These are phyloP conservation scores for Passer domesticus DNA, from an alignment of 2,113 vertebrate genomes.

Conservation along the genomic window DNA sequence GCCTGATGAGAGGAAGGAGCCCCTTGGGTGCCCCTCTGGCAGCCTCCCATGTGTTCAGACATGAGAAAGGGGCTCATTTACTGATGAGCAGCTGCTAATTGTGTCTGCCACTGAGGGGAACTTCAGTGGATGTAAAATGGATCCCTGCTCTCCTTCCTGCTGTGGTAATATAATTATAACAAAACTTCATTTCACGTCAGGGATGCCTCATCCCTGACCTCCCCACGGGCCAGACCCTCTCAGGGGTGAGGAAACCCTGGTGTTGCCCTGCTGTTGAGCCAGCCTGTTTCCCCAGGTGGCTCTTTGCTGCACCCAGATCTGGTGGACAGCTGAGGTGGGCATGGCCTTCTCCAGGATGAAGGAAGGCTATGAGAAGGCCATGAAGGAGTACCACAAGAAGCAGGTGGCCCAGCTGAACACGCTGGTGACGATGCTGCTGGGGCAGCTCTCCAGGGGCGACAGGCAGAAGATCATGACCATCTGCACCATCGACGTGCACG, in stretches of 20 bases:
- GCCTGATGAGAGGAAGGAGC: background rate
- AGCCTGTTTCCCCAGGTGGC: constrained; percentile 78
- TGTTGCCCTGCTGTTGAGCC: background rate
- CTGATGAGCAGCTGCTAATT: background rate
- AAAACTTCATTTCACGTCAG: background rate
- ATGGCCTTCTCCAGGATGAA: constrained; percentile 90
- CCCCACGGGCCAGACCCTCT: background rate
- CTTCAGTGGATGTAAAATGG: background rate
- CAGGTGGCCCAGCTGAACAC: constrained; percentile 93
- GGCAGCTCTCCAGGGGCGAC: constrained; percentile 87
- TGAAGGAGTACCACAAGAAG: constrained; percentile 94
- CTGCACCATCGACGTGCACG: constrained; percentile 95
- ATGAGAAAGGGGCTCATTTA: background rate
- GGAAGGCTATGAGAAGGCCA: constrained; percentile 89
- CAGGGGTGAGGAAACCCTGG: fast-evolving
- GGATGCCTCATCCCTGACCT: background rate
- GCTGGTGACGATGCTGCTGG: constrained; percentile 90
- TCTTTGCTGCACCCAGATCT: constrained; percentile 92
- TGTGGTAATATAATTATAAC: background rate
- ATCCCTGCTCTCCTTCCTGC: background rate
- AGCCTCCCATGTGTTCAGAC: background rate
- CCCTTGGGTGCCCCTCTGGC: background rate
- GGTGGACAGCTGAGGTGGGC: constrained; percentile 92
- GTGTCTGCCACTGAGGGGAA: background rate
- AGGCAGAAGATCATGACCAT: constrained; percentile 97